These are phyloP conservation scores for Karalla daura DNA, from an alignment of 2,797 vertebrate genomes.

Conservation along the genomic window DNA sequence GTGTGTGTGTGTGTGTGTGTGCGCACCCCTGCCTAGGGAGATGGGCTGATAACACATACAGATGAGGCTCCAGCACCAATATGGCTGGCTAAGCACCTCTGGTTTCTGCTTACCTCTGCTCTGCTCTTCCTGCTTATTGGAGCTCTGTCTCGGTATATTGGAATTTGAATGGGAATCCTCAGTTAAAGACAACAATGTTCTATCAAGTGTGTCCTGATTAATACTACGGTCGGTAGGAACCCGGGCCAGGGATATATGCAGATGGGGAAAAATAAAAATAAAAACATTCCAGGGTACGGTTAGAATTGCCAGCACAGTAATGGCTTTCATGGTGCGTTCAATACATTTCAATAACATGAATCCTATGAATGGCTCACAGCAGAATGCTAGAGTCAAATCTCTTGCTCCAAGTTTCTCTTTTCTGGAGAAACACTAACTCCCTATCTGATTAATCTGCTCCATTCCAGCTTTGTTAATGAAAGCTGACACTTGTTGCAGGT, in stretches of 20 bases:
- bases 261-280: background rate
- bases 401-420: background rate
- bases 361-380: conserved; percentile 1
- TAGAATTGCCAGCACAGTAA: background rate
- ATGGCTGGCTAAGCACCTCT: conserved; percentile 85
- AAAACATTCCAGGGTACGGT: background rate
- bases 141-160: conserved; percentile 62
- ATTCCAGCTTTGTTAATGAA: background rate
- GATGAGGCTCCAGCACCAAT: conserved; percentile 82
- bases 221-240: conserved; percentile 47
- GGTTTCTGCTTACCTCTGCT: conserved; percentile 84
- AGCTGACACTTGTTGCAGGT: conserved; percentile 2
- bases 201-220: conserved; percentile 66
- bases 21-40: conserved; percentile 72
- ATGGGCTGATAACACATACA: conserved; percentile 83
- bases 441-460: background rate
- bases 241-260: conserved; percentile 19
- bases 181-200: conserved; percentile 71
- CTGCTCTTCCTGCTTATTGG: conserved; percentile 51
- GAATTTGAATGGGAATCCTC: conserved; percentile 73
- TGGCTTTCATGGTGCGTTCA: background rate
- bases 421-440: background rate
- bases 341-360: conserved; percentile 11
- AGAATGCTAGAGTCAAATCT: background rate
- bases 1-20: conserved; percentile 27